Base-by-base conservation (phyloP, 2,113 vertebrate species). In the Atrichornis clamosus region DNA sequence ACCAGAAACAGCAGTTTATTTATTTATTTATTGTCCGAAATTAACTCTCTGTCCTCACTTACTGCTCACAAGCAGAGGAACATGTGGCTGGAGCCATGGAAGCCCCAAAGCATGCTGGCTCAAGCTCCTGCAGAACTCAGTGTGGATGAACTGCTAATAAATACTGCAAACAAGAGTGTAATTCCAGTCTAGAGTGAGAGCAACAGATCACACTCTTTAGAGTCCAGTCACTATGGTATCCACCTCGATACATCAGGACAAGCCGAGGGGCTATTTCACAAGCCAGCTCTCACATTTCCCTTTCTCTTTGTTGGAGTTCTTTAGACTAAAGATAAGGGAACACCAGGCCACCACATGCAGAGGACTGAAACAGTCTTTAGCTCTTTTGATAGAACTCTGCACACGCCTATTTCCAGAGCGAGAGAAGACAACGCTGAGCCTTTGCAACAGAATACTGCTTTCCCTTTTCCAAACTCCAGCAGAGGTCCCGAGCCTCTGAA, bases 71-170 rank as follows among this genome's bases (percentile, higher is more conserved):
- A 42, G 53, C 47, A 82, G 22, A 75, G 21, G 39, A 95, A 64
- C 2, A 0, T 1, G 0, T 17, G 47, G 73, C 60, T 64, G 17
- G 35, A 78, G 52, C 15, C n/a, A 47, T 0, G 0, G 30, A 75
- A 79, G 41, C 37, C 41, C 22, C 67, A 93, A 53, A 76, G 19
- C 4, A 16, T 9, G 17, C 7, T 22, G 70, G 39, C 56, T 87
- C 39, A 44, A 56, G 19, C 56, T 63, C 73, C 73, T 1, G 2
- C 42, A 37, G 68, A 72, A 56, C 28, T 12, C 50, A 32, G 63
- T 7, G 2, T 0, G 5, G 80, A 62, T 4, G 15, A 72, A 30
- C 52, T 42, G 52, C 42, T 68, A 92, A 82, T 35, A 35, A 22
- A 59, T 42, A 10, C 67, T 60, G 58, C 58, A 69, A 73, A 60